These are phyloP conservation scores for Typhlomys cinereus DNA, from an alignment of 2,113 vertebrate species.

Conservation along the genomic window DNA sequence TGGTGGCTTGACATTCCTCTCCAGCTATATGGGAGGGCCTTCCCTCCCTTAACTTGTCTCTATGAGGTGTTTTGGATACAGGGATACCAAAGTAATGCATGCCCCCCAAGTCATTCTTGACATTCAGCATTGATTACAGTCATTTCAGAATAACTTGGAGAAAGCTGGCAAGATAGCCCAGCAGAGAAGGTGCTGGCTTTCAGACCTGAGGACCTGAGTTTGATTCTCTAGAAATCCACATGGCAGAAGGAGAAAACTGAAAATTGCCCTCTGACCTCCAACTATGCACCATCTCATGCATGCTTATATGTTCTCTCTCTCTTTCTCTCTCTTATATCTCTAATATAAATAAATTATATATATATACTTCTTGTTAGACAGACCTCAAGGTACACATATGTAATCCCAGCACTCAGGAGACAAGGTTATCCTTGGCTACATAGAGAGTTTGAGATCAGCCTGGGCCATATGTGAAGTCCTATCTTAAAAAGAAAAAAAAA, in stretches of 20 bases:
- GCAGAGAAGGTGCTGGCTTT: too few relatives aligned
- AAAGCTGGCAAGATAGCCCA: too few relatives aligned
- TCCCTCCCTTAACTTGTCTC: too few relatives aligned
- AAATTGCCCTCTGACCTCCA: background rate
- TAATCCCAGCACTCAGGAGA: too few relatives aligned
- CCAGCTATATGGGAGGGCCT: too few relatives aligned
- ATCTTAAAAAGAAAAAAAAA: background rate
- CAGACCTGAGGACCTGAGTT: background rate
- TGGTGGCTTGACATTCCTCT: too few relatives aligned
- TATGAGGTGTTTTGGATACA: too few relatives aligned
- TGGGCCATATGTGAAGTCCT: background rate
- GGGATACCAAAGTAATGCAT: too few relatives aligned
- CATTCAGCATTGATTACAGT: too few relatives aligned
- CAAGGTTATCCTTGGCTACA: background rate
- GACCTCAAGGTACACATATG: background rate
- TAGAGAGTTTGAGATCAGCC: background rate
- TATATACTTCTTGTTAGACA: too few relatives aligned
- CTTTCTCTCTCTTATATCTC: background rate
- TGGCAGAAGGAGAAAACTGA: background rate
- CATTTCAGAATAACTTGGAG: too few relatives aligned
- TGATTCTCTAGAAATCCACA: background rate
- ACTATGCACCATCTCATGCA: background rate
- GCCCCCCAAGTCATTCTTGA: too few relatives aligned
- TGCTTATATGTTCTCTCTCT: background rate
- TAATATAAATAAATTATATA: background rate